phyloP scores from a whole-genome alignment of 2,888 invertebrate genomes.

The Seira ritae region DNA sequence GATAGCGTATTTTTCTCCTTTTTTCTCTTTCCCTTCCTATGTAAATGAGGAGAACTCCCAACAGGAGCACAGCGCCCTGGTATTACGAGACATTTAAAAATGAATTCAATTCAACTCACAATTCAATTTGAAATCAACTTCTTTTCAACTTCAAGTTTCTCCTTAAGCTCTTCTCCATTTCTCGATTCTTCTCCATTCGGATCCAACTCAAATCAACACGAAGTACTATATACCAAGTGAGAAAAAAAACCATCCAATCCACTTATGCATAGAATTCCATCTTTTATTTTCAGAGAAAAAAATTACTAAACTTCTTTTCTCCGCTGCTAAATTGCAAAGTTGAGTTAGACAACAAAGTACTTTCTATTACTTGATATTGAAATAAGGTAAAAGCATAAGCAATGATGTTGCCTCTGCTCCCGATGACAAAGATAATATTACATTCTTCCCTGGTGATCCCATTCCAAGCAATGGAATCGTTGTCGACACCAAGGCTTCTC shows the following conservation, averaged over 20 bases:
- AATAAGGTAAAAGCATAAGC: conserved; percentile 1
- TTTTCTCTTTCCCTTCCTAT: no score
- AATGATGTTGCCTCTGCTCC: background rate
- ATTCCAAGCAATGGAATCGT: background rate
- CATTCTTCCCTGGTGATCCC: conserved; percentile 45
- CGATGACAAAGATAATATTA: conserved; percentile 36
- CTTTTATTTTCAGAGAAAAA: background rate
- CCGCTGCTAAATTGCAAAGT: conserved; percentile 25
- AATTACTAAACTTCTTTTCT: background rate
- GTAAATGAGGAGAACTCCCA: no score
- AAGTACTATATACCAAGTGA: no score
- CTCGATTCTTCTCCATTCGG: conserved; percentile 25
- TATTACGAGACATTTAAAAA: conserved; percentile 70
- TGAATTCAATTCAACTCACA: conserved; percentile 74
- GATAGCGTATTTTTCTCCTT: no score
- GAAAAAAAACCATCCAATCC: conserved; percentile 15
- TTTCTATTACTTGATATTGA: conserved; percentile 15
- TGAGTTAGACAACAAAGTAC: conserved; percentile 43
- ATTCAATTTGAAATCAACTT: conserved; percentile 72
- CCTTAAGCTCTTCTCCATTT: conserved; percentile 37
- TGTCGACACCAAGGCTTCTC: conserved; percentile 8
- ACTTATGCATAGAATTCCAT: conserved; percentile 46
- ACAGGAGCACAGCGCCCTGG: no score
- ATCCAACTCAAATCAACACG: conserved; percentile 42
- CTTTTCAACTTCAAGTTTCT: conserved; percentile 11